These are phyloP conservation scores for Genyomyrus donnyi DNA, from an alignment of 2,113 vertebrate genomes.

Conservation along the genomic window DNA sequence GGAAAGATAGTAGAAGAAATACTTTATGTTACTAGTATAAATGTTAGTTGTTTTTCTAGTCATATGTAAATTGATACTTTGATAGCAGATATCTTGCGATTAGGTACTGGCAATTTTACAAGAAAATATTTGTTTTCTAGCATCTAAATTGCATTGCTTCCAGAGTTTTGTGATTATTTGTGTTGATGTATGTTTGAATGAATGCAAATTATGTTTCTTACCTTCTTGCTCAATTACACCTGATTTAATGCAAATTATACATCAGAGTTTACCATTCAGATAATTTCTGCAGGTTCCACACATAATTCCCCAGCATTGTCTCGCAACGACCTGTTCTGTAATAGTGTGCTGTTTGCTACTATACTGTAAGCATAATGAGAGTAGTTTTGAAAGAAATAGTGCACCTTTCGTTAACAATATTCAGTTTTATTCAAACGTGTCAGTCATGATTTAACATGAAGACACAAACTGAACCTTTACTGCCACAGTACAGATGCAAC, in stretches of 20 bases:
- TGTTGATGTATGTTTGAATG: not conserved
- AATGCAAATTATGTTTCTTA: not conserved
- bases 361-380: not conserved
- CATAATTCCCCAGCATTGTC: not conserved
- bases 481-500: not conserved
- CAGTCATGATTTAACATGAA: not conserved
- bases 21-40: not conserved
- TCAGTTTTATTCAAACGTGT: not conserved
- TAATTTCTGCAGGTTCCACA: not conserved
- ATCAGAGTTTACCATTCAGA: not conserved
- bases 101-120: not conserved
- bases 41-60: not conserved
- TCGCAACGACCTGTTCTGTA: not conserved
- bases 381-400: not conserved
- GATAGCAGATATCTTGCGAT: not conserved
- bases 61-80: not conserved
- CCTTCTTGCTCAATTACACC: constrained; percentile 1
- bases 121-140: not conserved
- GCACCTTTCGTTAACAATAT: not conserved
- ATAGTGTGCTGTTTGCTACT: not conserved
- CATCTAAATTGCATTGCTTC: not conserved
- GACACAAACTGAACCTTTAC: not conserved
- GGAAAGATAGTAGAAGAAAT: not conserved
- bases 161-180: not conserved
- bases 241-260: constrained; percentile 9